Conservation (phyloP, 2,888 invertebrate genomes). For the Aspidiotus destructor region DNA sequence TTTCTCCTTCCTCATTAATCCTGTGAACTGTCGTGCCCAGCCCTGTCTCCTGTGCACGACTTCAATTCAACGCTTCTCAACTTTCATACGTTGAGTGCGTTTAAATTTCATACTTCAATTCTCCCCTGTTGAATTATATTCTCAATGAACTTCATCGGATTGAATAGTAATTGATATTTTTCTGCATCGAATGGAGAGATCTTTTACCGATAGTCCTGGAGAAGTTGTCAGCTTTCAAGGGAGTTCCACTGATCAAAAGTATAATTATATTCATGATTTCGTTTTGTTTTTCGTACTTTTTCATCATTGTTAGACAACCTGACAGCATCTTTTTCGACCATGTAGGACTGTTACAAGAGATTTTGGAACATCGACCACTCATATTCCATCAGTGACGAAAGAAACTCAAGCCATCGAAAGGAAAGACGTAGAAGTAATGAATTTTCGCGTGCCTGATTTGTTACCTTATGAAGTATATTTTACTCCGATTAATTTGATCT, state of each 20-base stretch:
- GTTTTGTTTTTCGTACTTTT: not conserved
- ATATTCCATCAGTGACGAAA: slow-evolving; percentile 7
- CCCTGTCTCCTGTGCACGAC: too few relatives aligned
- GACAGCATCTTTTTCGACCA: not conserved
- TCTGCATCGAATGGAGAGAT: slow-evolving; percentile 4
- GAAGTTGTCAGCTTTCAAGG: slow-evolving; percentile 13
- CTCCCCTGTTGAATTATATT: not conserved
- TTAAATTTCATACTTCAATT: not conserved
- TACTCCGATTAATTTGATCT: not conserved
- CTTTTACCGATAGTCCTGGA: slow-evolving; percentile 10
- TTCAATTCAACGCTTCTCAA: too few relatives aligned
- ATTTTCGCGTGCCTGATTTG: not conserved
- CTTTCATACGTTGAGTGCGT: not conserved
- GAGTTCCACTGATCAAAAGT: slow-evolving; percentile 3
- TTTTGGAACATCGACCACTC: slow-evolving; percentile 11
- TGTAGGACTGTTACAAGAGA: slow-evolving; percentile 7
- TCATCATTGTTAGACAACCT: not conserved
- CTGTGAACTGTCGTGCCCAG: too few relatives aligned
- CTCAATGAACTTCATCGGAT: not conserved
- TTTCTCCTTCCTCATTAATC: too few relatives aligned
- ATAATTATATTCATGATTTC: not conserved
- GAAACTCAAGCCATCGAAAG: slow-evolving; percentile 4
- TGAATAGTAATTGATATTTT: too few relatives aligned
- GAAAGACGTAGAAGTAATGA: slow-evolving; percentile 8
- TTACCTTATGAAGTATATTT: not conserved